These are phyloP conservation scores for Sebastes miniatus DNA, from an alignment of 2,797 vertebrate species.

Conservation along the genomic window DNA sequence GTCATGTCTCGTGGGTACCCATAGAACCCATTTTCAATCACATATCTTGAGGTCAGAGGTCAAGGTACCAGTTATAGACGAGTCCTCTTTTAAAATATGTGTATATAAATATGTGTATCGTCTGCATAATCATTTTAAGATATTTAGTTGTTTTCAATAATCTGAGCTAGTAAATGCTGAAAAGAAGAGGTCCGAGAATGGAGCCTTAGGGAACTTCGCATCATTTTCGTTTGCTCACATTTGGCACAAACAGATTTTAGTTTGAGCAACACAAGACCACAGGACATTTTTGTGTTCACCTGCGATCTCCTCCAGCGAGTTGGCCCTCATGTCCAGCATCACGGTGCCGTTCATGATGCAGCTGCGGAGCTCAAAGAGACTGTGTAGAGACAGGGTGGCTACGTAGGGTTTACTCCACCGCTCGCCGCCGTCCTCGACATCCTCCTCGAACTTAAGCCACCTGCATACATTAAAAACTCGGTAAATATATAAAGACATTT, in stretches of 20 bases:
- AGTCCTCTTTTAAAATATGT: neutral
- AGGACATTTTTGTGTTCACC: conserved; percentile 70
- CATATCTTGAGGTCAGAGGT: too few relatives aligned
- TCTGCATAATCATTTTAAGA: neutral
- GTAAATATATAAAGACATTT: neutral
- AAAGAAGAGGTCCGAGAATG: neutral
- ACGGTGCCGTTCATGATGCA: conserved; percentile 98
- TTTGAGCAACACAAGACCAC: neutral
- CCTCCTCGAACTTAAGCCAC: conserved; percentile 99
- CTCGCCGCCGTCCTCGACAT: conserved; percentile 97
- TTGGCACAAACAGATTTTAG: neutral
- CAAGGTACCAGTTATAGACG: neutral
- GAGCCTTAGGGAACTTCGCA: neutral
- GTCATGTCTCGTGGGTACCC: too few relatives aligned
- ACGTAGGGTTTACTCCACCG: conserved; percentile 99
- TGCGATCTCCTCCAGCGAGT: conserved; percentile 96
- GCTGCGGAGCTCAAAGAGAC: conserved; percentile 96
- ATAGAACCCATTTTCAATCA: too few relatives aligned
- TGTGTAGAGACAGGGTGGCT: conserved; percentile 95
- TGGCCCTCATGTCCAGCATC: conserved; percentile 97
- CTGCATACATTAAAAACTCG: conserved; percentile 62
- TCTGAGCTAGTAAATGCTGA: neutral
- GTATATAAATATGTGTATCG: neutral
- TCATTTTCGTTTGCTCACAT: neutral
- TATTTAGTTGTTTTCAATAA: neutral